Evolutionary conservation across 2,888 invertebrate species (phyloP).

Genomic region (Mythimna lalbum): DNA sequence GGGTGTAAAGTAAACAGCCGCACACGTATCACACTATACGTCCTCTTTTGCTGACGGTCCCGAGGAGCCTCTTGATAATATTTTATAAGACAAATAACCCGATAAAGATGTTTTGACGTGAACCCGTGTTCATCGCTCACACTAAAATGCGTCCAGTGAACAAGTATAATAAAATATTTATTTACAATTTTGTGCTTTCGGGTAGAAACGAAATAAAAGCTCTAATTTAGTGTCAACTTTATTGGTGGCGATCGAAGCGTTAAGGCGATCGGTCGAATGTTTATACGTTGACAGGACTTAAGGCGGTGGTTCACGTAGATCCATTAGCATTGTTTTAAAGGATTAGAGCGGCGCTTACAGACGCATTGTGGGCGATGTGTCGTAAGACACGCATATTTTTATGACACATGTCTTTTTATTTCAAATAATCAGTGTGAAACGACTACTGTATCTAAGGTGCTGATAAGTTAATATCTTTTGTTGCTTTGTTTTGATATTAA

Average conservation of each 20-base stretch:
- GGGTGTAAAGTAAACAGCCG: conserved; percentile 89
- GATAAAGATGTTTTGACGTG: conserved; percentile 91
- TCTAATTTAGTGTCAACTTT: conserved; percentile 89
- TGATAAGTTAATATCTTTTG: conserved; percentile 74
- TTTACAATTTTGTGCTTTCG: conserved; percentile 86
- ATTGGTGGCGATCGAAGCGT: conserved; percentile 88
- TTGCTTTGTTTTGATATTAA: conserved; percentile 56
- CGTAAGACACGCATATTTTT: conserved; percentile 86
- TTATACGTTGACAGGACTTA: conserved; percentile 86
- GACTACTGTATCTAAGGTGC: conserved; percentile 83
- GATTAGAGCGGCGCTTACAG: conserved; percentile 87
- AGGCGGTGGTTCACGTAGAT: conserved; percentile 84
- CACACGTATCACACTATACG: conserved; percentile 85
- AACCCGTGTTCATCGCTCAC: conserved; percentile 90
- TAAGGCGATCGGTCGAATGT: conserved; percentile 84
- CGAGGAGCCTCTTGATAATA: conserved; percentile 90
- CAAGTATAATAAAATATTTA: conserved; percentile 89
- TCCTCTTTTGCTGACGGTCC: conserved; percentile 90
- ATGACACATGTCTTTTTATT: conserved; percentile 86
- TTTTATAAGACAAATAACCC: conserved; percentile 91
- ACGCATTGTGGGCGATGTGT: conserved; percentile 78
- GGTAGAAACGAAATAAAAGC: conserved; percentile 84
- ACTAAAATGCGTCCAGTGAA: conserved; percentile 90
- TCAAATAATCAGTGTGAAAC: conserved; percentile 84
- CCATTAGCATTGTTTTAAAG: conserved; percentile 91